These are phyloP conservation scores for Sciurus carolinensis DNA, from an alignment of 2,797 vertebrate genomes.

Conservation along the genomic window DNA sequence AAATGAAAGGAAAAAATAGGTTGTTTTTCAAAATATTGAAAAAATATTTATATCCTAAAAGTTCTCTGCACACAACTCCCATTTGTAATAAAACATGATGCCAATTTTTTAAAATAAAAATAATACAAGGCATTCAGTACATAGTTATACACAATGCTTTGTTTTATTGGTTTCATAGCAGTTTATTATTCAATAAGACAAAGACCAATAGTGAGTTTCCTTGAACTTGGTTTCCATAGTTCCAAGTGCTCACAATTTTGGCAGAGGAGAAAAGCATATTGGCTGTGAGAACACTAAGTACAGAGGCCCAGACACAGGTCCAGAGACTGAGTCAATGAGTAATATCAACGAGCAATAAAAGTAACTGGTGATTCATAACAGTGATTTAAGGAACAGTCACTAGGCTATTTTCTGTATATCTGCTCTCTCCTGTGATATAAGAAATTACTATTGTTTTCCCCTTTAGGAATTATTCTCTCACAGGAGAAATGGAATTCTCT, in stretches of 20 bases:
- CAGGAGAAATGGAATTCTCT: neutral
- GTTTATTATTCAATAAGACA: neutral
- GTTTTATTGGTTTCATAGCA: neutral
- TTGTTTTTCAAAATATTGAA: constrained; percentile 22
- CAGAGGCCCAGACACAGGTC: neutral
- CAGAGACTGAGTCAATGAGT: neutral
- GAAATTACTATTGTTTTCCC: neutral
- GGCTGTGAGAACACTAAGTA: neutral
- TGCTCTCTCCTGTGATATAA: neutral
- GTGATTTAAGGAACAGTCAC: neutral
- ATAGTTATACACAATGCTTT: neutral
- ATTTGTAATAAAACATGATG: constrained; percentile 32
- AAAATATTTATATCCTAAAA: constrained; percentile 47
- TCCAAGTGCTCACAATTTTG: neutral
- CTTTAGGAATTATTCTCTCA: neutral
- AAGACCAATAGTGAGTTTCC: neutral
- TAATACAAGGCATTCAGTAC: neutral
- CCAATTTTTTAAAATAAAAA: constrained; percentile 26
- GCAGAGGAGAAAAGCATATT: neutral
- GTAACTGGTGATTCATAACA: neutral
- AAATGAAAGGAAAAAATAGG: neutral
- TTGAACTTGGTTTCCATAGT: neutral
- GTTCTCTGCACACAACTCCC: constrained; percentile 4
- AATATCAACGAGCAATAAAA: neutral
- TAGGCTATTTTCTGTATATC: neutral